phyloP scores from a whole-genome alignment of 2,888 invertebrate species.

The Thereva nobilitata region DNA sequence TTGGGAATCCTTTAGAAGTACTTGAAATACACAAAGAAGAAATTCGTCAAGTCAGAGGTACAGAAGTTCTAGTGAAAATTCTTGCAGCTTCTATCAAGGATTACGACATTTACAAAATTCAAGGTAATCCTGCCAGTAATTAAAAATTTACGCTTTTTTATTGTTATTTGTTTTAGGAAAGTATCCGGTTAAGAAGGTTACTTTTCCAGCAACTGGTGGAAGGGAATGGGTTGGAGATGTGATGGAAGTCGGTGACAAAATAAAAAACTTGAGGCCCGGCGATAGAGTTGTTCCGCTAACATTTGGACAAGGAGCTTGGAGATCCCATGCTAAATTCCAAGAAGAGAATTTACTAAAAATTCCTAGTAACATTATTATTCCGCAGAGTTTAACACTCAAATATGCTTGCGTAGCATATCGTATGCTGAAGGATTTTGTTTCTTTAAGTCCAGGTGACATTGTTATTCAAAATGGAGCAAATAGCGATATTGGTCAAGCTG shows the following conservation, averaged over 20 bases:
- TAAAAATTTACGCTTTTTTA: background rate
- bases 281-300: constrained; percentile 82
- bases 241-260: constrained; percentile 68
- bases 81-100: constrained; percentile 93
- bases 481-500: constrained; percentile 90
- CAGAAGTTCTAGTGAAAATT: constrained; percentile 81
- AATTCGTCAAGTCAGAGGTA: constrained; percentile 62
- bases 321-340: constrained; percentile 68
- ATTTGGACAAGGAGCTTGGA: constrained; percentile 81
- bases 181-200: constrained; percentile 77
- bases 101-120: constrained; percentile 93
- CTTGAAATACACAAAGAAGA: constrained; percentile 65
- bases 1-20: constrained; percentile 82
- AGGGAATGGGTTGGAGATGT: constrained; percentile 94
- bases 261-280: constrained; percentile 62
- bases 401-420: constrained; percentile 97
- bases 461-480: constrained; percentile 97
- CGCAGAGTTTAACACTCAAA: constrained; percentile 87
- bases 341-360: constrained; percentile 69
- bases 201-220: constrained; percentile 88
- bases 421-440: constrained; percentile 89
- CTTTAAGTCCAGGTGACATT: constrained; percentile 75
- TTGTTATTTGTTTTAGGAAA: constrained; percentile 54
- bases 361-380: constrained; percentile 70
- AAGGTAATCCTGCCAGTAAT: constrained; percentile 66